A percentile compares a stretch with the other conserved stretches of the same genome.
Conservation (phyloP, 53 echinoderm and acorn worm species). For the Echinometra lucunter region DNA sequence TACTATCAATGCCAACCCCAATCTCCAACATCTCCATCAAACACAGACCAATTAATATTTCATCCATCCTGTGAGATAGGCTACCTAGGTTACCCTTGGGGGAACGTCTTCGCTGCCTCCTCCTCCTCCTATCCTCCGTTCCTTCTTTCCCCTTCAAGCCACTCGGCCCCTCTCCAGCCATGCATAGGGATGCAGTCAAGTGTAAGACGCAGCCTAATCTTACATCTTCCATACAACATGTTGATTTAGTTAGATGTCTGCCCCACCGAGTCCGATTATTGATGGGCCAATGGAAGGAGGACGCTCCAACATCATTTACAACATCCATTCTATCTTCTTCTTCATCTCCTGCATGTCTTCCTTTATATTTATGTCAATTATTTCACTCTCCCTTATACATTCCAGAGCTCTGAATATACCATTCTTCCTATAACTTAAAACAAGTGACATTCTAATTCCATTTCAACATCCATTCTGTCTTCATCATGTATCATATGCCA, state of each 20-base stretch:
- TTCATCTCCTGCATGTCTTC: background rate
- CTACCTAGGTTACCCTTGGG: background rate
- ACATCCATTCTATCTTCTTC: background rate
- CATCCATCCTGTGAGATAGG: background rate
- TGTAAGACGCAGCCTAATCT: slow-evolving; percentile 37
- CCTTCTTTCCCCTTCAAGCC: background rate
- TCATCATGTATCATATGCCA: too few relatives aligned
- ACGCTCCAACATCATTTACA: background rate
- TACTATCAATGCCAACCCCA: background rate
- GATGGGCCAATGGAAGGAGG: background rate
- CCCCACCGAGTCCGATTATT: slow-evolving; percentile 26
- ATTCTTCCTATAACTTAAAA: too few relatives aligned
- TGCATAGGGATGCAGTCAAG: background rate
- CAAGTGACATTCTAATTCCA: background rate
- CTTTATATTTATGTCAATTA: background rate
- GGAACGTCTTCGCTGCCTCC: background rate
- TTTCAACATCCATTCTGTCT: background rate
- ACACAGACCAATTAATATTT: slow-evolving; percentile 9
- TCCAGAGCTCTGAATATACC: too few relatives aligned
- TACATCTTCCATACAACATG: slow-evolving; percentile 42
- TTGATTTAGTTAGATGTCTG: slow-evolving; percentile 42
- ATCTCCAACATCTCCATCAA: background rate
- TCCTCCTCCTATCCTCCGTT: background rate
- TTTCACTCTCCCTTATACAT: too few relatives aligned
- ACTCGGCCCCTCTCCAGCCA: background rate